Evolutionary conservation across 2,113 vertebrate species (phyloP).

Genomic region (Pteronura brasiliensis): DNA sequence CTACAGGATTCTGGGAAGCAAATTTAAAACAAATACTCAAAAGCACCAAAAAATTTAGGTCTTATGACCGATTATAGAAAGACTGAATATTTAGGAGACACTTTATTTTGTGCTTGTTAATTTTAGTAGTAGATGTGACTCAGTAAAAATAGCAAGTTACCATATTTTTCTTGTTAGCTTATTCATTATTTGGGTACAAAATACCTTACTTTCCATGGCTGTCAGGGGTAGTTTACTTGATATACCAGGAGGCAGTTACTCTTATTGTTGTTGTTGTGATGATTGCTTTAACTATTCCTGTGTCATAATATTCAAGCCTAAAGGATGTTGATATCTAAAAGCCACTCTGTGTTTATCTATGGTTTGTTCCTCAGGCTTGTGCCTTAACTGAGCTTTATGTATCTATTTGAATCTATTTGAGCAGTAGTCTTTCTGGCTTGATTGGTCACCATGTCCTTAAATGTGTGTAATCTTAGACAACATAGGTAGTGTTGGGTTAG

Average conservation of each 20-base stretch:
- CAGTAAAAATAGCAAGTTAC: conserved; percentile 32
- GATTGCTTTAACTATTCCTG: neutral
- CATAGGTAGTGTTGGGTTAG: neutral
- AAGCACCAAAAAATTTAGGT: conserved; percentile 18
- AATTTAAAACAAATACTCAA: conserved; percentile 27
- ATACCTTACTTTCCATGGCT: neutral
- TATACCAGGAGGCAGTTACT: neutral
- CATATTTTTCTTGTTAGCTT: conserved; percentile 1
- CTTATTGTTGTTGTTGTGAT: neutral
- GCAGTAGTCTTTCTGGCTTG: neutral
- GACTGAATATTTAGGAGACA: conserved; percentile 7
- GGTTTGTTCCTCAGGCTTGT: neutral
- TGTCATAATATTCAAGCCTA: conserved; percentile 20
- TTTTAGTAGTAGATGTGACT: conserved; percentile 22
- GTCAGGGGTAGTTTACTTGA: neutral
- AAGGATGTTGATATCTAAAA: neutral
- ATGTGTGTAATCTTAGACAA: neutral
- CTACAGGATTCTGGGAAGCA: neutral
- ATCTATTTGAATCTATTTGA: neutral
- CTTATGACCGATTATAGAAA: conserved; percentile 13
- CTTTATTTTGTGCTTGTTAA: conserved; percentile 44
- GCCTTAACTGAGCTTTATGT: neutral
- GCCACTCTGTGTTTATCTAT: neutral
- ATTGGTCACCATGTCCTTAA: neutral
- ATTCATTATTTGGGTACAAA: neutral